Conservation (phyloP, 1,140 invertebrate species). For the Polyergus mexicanus region DNA sequence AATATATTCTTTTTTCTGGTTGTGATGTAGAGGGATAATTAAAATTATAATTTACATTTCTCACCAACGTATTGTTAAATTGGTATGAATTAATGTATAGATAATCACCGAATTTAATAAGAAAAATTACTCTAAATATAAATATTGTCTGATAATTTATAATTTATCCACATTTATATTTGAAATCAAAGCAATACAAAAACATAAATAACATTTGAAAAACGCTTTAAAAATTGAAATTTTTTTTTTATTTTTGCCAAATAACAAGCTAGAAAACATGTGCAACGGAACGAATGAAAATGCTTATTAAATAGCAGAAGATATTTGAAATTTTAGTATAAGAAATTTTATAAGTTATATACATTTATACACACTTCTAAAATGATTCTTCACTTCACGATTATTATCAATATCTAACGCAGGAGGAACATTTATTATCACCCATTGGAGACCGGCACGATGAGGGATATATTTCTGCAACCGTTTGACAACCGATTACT, state of each 20-base stretch:
- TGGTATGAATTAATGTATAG: not conserved
- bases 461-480: constrained; percentile 89
- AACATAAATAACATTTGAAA: not conserved
- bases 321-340: not conserved
- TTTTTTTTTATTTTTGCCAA: not conserved
- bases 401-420: constrained; percentile 14
- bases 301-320: not conserved
- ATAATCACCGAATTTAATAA: not conserved
- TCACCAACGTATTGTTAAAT: not conserved
- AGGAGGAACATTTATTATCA: constrained; percentile 90
- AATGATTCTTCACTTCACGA: not conserved
- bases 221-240: not conserved
- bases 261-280: not conserved
- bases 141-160: not conserved
- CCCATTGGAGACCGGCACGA: constrained; percentile 87
- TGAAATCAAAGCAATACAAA: not conserved
- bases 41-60: not conserved
- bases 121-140: not conserved
- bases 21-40: not conserved
- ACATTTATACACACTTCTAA: constrained; percentile 2
- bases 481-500: constrained; percentile 88
- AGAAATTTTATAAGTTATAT: not conserved
- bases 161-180: not conserved
- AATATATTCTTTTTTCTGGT: not conserved
- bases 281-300: not conserved